Percentiles rank a stretch among this genome's conserved stretches.
Evolutionary conservation across 1,140 invertebrate species (phyloP).

Genomic region (Drosophila bipectinata): DNA sequence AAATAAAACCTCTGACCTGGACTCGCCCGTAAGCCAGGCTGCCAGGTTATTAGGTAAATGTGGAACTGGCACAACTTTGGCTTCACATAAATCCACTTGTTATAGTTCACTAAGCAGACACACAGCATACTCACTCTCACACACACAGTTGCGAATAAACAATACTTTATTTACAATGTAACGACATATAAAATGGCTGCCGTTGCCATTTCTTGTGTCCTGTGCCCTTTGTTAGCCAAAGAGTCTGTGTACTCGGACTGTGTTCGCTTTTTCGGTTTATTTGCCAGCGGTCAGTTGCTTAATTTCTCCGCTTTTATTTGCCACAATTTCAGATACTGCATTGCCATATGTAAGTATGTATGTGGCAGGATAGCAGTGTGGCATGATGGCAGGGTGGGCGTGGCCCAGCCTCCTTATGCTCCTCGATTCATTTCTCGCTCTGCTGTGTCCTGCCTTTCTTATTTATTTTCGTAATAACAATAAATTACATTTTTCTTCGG

Average conservation of each 20-base stretch:
- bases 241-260: slow-evolving; percentile 2
- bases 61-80: slow-evolving; percentile 58
- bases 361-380: slow-evolving; percentile 13
- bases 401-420: slow-evolving; percentile 33
- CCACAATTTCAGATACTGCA: slow-evolving; percentile 66
- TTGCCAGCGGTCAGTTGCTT: slow-evolving; percentile 77
- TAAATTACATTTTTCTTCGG: slow-evolving; percentile 79
- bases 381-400: slow-evolving; percentile 24
- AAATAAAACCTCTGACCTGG: slow-evolving; percentile 54
- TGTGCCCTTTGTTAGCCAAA: slow-evolving; percentile 11
- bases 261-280: slow-evolving; percentile 53
- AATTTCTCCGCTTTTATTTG: slow-evolving; percentile 79
- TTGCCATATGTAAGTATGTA: slow-evolving; percentile 15
- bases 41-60: slow-evolving; percentile 73
- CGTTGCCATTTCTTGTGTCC: slow-evolving; percentile 45
- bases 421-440: slow-evolving; percentile 27
- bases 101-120: slow-evolving; percentile 42
- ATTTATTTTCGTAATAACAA: slow-evolving; percentile 82
- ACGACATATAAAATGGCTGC: slow-evolving; percentile 78
- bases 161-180: slow-evolving; percentile 82
- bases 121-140: not conserved
- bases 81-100: slow-evolving; percentile 49
- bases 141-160: slow-evolving; percentile 52
- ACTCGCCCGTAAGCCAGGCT: slow-evolving; percentile 1
- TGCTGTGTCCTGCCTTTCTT: slow-evolving; percentile 57